These are phyloP conservation scores for Lutraria lutraria DNA, from an alignment of 2,888 invertebrate genomes.

Conservation along the genomic window DNA sequence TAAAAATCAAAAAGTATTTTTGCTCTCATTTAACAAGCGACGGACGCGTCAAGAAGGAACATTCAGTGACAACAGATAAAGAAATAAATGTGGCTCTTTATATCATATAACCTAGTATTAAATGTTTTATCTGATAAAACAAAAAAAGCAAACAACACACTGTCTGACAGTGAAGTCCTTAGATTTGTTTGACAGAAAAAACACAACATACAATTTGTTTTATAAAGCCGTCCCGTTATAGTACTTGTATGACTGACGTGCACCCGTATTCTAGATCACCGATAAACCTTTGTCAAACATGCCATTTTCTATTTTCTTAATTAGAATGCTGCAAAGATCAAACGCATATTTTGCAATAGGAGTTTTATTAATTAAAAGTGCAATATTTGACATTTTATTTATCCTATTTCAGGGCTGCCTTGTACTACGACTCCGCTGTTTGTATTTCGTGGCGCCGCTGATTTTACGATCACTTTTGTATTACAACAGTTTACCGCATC, in stretches of 20 bases:
- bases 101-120: background rate
- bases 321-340: slow-evolving; percentile 16
- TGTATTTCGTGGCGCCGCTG: slow-evolving; percentile 1
- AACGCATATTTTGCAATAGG: slow-evolving; percentile 17
- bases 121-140: background rate
- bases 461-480: background rate
- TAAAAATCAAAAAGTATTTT: too few relatives aligned
- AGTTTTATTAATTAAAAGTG: slow-evolving; percentile 22
- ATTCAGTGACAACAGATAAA: background rate
- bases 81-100: background rate
- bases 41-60: too few relatives aligned
- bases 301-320: slow-evolving; percentile 15
- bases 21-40: too few relatives aligned
- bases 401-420: background rate
- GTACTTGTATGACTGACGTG: background rate
- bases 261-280: background rate
- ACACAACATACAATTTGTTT: background rate
- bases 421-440: background rate
- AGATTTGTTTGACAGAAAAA: background rate
- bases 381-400: background rate
- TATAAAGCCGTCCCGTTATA: background rate
- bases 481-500: background rate
- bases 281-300: slow-evolving; percentile 6
- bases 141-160: background rate
- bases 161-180: background rate